Evolutionary conservation across 2,797 vertebrate genomes (phyloP).

Genomic region (Smutsia temminckii): DNA sequence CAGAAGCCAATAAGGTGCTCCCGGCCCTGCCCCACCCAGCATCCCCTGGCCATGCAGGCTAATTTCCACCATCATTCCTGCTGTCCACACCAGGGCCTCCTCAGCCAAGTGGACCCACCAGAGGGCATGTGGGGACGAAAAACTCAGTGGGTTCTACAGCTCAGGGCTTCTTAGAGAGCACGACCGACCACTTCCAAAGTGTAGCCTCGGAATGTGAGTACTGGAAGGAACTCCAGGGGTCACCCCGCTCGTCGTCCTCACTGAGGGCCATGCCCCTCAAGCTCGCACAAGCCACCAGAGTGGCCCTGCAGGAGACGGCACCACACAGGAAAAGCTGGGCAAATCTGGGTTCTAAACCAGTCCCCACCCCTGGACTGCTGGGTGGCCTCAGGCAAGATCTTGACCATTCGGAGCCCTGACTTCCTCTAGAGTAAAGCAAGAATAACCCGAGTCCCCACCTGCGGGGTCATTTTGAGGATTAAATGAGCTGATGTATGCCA

Average conservation of each 20-base stretch:
- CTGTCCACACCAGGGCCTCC: not conserved
- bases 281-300: not conserved
- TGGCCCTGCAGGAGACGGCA: not conserved
- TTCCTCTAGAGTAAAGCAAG: not conserved
- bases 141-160: not conserved
- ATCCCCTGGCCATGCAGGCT: fast-evolving
- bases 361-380: not conserved
- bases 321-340: too few species aligned
- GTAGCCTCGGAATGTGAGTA: not conserved
- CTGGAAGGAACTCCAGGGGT: not conserved
- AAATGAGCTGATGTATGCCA: not conserved
- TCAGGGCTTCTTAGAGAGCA: not conserved
- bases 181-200: not conserved
- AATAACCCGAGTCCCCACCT: not conserved
- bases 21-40: too few species aligned
- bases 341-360: not conserved
- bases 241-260: not conserved
- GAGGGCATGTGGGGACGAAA: fast-evolving
- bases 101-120: not conserved
- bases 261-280: not conserved
- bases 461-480: not conserved
- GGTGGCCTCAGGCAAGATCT: not conserved
- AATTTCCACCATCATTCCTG: not conserved
- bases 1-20: not conserved
- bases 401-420: not conserved